Conservation (phyloP, 2,113 vertebrate genomes). For the Embiotoca jacksoni region DNA sequence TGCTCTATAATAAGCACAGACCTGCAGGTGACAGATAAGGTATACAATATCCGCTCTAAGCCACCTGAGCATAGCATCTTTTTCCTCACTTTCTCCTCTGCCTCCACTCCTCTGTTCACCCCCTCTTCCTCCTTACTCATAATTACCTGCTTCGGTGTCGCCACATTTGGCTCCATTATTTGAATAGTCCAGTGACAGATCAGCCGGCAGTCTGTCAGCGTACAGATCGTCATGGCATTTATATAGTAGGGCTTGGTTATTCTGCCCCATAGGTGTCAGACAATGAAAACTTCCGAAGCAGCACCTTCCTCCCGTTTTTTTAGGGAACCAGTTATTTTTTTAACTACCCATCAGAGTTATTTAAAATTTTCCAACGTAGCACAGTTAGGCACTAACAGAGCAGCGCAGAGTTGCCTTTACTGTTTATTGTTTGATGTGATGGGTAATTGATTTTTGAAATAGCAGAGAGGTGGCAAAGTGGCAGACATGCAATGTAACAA, state of each 20-base stretch:
- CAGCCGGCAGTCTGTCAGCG: constrained; percentile 6
- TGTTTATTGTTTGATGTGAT: constrained; percentile 63
- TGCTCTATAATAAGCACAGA: constrained; percentile 78
- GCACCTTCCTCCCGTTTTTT: constrained; percentile 18
- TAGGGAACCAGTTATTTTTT: constrained; percentile 38
- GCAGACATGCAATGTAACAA: constrained; percentile 47
- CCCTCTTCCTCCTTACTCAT: constrained; percentile 39
- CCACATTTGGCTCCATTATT: constrained; percentile 33
- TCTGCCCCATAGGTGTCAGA: constrained; percentile 22
- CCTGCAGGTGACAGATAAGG: constrained; percentile 85
- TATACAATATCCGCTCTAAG: constrained; percentile 71
- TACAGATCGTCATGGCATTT: background rate
- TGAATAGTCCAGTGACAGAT: constrained; percentile 29
- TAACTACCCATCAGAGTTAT: constrained; percentile 40
- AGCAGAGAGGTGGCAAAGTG: constrained; percentile 51
- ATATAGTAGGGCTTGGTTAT: constrained; percentile 22
- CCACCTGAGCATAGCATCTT: constrained; percentile 67
- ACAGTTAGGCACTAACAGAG: constrained; percentile 26
- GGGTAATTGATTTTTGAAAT: constrained; percentile 73
- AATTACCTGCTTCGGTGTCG: constrained; percentile 47
- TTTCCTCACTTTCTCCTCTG: constrained; percentile 49
- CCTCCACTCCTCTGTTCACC: constrained; percentile 24
- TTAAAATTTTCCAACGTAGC: constrained; percentile 41
- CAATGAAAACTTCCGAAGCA: constrained; percentile 30
- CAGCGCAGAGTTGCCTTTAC: constrained; percentile 30